These are phyloP conservation scores for Tanytarsus gracilentus DNA, from an alignment of 2,888 invertebrate species.

Conservation along the genomic window DNA sequence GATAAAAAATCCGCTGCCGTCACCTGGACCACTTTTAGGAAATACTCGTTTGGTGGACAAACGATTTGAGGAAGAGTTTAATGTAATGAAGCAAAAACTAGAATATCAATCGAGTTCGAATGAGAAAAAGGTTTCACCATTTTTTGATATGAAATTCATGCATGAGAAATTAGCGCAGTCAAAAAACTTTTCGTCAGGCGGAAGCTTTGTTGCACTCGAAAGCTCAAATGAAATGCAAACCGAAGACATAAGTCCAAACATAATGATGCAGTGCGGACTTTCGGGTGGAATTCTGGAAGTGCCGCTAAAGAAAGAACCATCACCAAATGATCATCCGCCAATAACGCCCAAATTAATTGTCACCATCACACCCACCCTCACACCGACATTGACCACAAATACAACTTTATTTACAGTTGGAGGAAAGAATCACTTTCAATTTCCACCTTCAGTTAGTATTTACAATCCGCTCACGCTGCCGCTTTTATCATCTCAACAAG, in stretches of 20 bases:
- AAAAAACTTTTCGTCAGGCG: slow-evolving; percentile 39
- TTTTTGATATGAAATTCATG: slow-evolving; percentile 51
- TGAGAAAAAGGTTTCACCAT: slow-evolving; percentile 27
- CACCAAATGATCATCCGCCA: slow-evolving; percentile 34
- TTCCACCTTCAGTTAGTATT: slow-evolving; percentile 60
- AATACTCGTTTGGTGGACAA: slow-evolving; percentile 69
- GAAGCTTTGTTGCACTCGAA: slow-evolving; percentile 52
- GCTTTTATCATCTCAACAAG: slow-evolving; percentile 37
- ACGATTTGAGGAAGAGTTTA: slow-evolving; percentile 33
- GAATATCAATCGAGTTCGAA: slow-evolving; percentile 1
- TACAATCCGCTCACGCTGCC: slow-evolving; percentile 60
- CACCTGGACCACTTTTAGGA: slow-evolving; percentile 73
- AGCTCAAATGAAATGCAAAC: slow-evolving; percentile 51
- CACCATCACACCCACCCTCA: slow-evolving; percentile 49
- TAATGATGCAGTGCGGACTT: slow-evolving; percentile 72
- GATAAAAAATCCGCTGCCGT: slow-evolving; percentile 53
- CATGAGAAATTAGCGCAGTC: slow-evolving; percentile 37
- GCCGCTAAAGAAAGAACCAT: slow-evolving; percentile 16
- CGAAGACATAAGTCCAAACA: slow-evolving; percentile 57
- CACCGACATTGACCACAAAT: slow-evolving; percentile 47
- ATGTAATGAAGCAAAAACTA: slow-evolving; percentile 31
- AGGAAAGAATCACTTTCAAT: slow-evolving; percentile 48
- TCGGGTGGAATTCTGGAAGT: slow-evolving; percentile 66
- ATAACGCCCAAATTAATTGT: slow-evolving; percentile 51
- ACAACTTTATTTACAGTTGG: slow-evolving; percentile 30